Evolutionary conservation across 2,888 invertebrate species (phyloP).

Genomic region (Antitype chi): DNA sequence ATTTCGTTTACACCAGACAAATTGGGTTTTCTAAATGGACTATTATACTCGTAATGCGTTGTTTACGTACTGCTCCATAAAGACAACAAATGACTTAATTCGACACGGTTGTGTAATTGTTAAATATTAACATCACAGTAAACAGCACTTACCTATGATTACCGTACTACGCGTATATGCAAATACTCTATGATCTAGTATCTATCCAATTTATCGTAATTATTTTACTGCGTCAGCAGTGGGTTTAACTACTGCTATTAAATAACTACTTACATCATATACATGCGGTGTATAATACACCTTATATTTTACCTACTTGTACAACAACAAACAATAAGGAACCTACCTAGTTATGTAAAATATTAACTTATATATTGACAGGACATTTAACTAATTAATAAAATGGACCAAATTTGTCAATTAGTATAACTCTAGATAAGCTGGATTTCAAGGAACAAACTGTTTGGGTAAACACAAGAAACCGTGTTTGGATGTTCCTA

Average conservation of each 20-base stretch:
- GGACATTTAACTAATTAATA: neutral
- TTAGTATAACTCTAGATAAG: conserved; percentile 5
- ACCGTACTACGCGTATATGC: conserved; percentile 34
- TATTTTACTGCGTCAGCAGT: conserved; percentile 35
- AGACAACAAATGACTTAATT: conserved; percentile 24
- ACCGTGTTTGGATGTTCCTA: neutral
- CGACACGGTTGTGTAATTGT: conserved; percentile 20
- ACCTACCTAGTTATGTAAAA: neutral
- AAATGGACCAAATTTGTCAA: neutral
- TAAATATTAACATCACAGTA: conserved; percentile 24
- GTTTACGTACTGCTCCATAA: conserved; percentile 16
- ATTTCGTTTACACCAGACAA: conserved; percentile 20
- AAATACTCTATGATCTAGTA: conserved; percentile 37
- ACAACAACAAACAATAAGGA: neutral
- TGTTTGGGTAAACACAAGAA: conserved; percentile 2
- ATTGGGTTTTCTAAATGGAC: conserved; percentile 14
- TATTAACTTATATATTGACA: neutral
- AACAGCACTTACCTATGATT: conserved; percentile 30
- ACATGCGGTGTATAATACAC: neutral
- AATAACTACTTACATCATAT: conserved; percentile 13
- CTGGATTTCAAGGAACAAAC: conserved; percentile 1
- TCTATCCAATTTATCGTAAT: conserved; percentile 55
- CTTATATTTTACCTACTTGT: conserved; percentile 13
- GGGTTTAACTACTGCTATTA: conserved; percentile 35
- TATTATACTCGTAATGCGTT: neutral